Percentiles rank a stretch among this genome's conserved stretches.
Conservation (phyloP, 2,888 invertebrate species). For the Drosophila stalkeri region DNA sequence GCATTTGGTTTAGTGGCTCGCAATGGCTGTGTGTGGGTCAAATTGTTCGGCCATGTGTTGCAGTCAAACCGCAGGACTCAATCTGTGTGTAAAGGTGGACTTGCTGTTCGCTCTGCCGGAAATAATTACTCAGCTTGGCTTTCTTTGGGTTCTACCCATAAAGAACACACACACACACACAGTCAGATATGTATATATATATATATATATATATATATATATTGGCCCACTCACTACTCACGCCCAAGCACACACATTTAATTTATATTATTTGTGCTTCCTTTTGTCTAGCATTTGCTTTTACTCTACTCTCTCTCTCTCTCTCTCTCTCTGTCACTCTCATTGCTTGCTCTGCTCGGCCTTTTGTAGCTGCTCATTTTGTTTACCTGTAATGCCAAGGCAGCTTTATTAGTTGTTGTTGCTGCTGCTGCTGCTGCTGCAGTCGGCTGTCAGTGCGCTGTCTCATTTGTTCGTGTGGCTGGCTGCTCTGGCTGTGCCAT, state of each 20-base stretch:
- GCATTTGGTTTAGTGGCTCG: neutral
- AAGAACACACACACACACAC: neutral
- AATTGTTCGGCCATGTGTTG: constrained; percentile 81
- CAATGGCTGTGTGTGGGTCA: constrained; percentile 41
- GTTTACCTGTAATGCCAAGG: constrained; percentile 62
- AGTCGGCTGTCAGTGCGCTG: constrained; percentile 51
- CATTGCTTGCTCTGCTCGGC: neutral
- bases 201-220: constrained; percentile 6
- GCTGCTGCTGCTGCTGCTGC: constrained; percentile 23
- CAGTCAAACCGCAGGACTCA: constrained; percentile 75
- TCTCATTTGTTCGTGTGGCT: constrained; percentile 61
- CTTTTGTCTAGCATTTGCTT: constrained; percentile 67
- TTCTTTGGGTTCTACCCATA: constrained; percentile 49
- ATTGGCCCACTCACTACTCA: constrained; percentile 20
- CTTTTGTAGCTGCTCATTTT: constrained; percentile 53
- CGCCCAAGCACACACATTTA: constrained; percentile 58
- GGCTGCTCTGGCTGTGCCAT: constrained; percentile 68
- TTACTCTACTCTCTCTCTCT: constrained; percentile 25
- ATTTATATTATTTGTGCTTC: constrained; percentile 80
- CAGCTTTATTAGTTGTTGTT: constrained; percentile 70
- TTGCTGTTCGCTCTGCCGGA: constrained; percentile 66
- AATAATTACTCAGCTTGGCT: constrained; percentile 78
- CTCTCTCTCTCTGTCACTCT: neutral
- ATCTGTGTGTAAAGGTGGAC: constrained; percentile 14
- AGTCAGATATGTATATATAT: constrained; percentile 1